Evolutionary conservation across 2,888 invertebrate species (phyloP), one percentile per base, ranked within the genome.

Genomic region (Resseliella maxima): DNA sequence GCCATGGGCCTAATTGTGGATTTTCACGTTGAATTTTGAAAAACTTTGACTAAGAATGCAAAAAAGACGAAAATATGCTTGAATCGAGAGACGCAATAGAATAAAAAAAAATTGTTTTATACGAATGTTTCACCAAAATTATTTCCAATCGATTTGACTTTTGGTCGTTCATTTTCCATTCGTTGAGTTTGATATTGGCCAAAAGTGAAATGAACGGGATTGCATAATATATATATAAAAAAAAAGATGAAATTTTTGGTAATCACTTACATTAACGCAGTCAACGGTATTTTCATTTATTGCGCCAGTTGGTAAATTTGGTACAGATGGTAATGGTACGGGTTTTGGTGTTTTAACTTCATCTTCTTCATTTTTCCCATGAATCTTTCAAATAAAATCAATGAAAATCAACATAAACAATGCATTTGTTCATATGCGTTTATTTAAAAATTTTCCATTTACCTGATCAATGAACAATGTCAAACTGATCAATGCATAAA

Each of bases 181-280:
- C n/a, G n/a, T n/a, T n/a, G n/a, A n/a, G n/a, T 41, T 41, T 41
- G 41, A 8, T 5, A 41, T 8, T 41, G 50, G 50, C 59, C 5
- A 15, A n/a, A 3, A 27, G 59, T 59, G 59, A 59, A 59, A 59
- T 59, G 59, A 5, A 15, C 72, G 18, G n/a, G n/a, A 72, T 72
- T 31, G 31, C 35, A 35, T 31, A 31, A 72, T 8, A 35, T 31
- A 18, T 72, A 1, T 12, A 31, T 15, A 12, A 10, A 24, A 24
- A 72, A 72, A 1, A 72, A 59, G 31, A 12, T 72, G 72, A n/a
- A n/a, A n/a, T n/a, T n/a, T n/a, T n/a, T n/a, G 15, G 15, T 72
- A 72, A 72, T 36, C 72, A 38, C 83, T 36, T 83, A 83, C 83
- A 83, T 83, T 83, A 41, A 83, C 83, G 15, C 83, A 83, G n/a